These are phyloP conservation scores for Irena cyanogastra DNA, from an alignment of 2,113 vertebrate species.

Conservation along the genomic window DNA sequence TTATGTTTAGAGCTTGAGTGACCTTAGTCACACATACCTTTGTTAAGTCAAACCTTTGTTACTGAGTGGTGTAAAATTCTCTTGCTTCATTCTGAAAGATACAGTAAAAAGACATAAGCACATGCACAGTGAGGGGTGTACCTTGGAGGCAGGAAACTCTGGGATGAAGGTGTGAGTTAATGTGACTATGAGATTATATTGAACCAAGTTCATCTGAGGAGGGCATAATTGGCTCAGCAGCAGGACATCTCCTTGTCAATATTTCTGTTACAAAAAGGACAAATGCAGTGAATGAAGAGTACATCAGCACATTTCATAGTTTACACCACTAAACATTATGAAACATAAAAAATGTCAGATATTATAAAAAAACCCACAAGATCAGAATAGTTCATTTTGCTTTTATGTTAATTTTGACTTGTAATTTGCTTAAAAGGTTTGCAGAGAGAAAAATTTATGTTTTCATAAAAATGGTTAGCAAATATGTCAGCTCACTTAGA, in stretches of 20 bases:
- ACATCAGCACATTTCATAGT: not conserved
- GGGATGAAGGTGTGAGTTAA: not conserved
- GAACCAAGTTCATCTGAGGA: not conserved
- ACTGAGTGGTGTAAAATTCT: not conserved
- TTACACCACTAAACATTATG: not conserved
- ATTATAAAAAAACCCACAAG: not conserved
- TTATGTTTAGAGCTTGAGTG: not conserved
- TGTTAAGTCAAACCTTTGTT: not conserved
- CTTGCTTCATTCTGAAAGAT: not conserved
- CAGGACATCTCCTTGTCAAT: not conserved
- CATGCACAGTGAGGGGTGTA: not conserved
- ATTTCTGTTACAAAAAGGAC: not conserved
- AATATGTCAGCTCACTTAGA: not conserved
- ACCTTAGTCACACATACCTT: not conserved
- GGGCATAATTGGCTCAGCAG: not conserved
- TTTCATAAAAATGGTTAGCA: not conserved
- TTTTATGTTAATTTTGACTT: not conserved
- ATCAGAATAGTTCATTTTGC: not conserved
- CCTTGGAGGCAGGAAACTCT: not conserved
- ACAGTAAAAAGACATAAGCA: not conserved
- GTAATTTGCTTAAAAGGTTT: constrained; percentile 23
- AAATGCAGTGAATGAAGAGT: not conserved
- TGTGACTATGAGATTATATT: not conserved
- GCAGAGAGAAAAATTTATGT: not conserved
- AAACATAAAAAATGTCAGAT: not conserved